Evolutionary conservation across 2,113 vertebrate species (phyloP), one percentile per base, ranked within the genome.

Genomic region (Mesembrinibis cayennensis): DNA sequence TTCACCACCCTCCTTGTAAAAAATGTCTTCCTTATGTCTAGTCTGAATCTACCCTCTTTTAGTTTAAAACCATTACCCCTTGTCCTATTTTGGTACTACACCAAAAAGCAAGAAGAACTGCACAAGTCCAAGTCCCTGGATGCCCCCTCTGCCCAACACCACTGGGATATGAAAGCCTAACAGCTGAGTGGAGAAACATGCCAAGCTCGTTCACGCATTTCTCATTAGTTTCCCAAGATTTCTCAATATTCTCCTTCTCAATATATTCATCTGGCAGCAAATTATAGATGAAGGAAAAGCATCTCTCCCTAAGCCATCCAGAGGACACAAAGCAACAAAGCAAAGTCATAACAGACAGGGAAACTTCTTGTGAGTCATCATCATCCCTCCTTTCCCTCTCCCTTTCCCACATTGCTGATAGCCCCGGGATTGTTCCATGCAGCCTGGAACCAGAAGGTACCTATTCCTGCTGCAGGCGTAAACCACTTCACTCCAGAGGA

Each of bases 331-430:
- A 80, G 40, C 8, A 3, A 56, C 8, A 27, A 77, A 94, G 59
- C 29, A 84, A 94, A 95, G 87, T 80, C 45, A 2, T n/a, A 82
- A 49, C 55, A 93, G 82, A 71, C 61, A 83, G 47, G 50, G 45
- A 92, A 95, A 84, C 77, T 81, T 94, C 62, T 87, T 29, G n/a
- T 93, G 83, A 96, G 69, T 91, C 91, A 90, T 90, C 82, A 17
- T 32, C 72, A 70, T 87, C 55, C 76, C 50, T 71, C 69, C 38
- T 74, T 87, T 85, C 29, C 73, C 11, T 78, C 72, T 94, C 50
- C 47, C 65, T 89, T 40, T 91, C 52, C 83, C 91, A 42, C 22
- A 13, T 2, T 40, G 65, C 50, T 93, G 63, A 63, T 21, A 74
- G 84, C 83, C 72, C 42, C 10, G 2, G 89, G 50, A 84, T 32